Evolutionary conservation across 2,113 vertebrate genomes (phyloP), one percentile per base, ranked within the genome.

Genomic region (Nibea coibor): DNA sequence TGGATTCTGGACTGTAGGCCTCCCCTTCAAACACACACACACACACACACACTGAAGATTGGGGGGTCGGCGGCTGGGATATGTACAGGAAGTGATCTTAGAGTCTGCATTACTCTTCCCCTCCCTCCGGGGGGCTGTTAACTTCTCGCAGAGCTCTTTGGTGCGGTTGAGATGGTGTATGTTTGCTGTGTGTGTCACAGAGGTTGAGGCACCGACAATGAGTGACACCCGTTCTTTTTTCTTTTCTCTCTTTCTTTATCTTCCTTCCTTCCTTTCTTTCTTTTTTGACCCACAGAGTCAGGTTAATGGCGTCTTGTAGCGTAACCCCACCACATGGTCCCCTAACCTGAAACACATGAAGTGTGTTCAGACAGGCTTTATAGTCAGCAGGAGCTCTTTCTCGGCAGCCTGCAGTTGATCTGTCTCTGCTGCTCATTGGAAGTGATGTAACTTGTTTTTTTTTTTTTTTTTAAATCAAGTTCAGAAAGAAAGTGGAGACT

Each of bases 111-210:
- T 87, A 80, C 81, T 81, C 80, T 65, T 77, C 64, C 81, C 67
- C 75, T 73, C 87, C 78, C 90, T 71, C 48, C 68, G 20, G 89
- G 86, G 81, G 90, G 93, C 78, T 95, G 95, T 94, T 97, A 96
- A 95, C 94, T 94, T 89, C 95, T 96, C 95, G 96, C 94, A 91
- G 91, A 94, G 93, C 76, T 93, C 94, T 95, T 88, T 89, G 93
- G 91, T 91, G 94, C 92, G 93, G 94, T 92, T 94, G 7, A 56
- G n/a, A 81, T 58, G 48, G 31, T 73, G 35, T 43, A 54, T 72
- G 81, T 81, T 80, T 73, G 47, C 68, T 1, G 43, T 68, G 77
- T 78, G 58, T 72, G 78, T 72, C 10, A 2, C 6, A 22, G 35
- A 59, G 63, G 75, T 73, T 72, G 71, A 75, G 15, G 57, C 48